phyloP scores from a whole-genome alignment of 2,113 vertebrate species.

The Irena cyanogastra region DNA sequence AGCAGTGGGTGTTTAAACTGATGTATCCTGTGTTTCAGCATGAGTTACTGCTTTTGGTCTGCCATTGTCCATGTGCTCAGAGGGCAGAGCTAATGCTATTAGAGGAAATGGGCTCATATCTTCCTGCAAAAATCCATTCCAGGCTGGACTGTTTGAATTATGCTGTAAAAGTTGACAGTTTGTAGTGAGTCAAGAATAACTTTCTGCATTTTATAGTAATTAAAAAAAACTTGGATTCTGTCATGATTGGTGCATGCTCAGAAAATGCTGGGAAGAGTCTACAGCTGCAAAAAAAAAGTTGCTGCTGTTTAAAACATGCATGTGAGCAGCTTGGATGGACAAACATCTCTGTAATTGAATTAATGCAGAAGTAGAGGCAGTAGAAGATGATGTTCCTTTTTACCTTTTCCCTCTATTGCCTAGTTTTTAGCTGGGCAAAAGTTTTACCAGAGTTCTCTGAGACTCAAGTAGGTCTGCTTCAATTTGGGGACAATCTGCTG shows the following conservation, averaged over 20 bases:
- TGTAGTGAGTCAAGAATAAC: neutral
- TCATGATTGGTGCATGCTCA: neutral
- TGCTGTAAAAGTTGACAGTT: neutral
- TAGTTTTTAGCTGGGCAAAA: neutral
- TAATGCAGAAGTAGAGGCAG: neutral
- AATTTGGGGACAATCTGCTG: neutral
- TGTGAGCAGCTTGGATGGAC: neutral
- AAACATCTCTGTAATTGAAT: neutral
- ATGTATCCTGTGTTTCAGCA: neutral
- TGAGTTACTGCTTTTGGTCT: neutral
- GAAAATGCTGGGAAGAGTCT: neutral
- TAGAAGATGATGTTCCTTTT: neutral
- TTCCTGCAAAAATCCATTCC: neutral
- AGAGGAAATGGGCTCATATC: neutral
- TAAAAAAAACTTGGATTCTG: neutral
- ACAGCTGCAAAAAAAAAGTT: neutral
- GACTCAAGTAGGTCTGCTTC: neutral
- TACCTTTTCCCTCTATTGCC: rapidly evolving
- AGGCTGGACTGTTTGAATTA: neutral
- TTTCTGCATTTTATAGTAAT: neutral
- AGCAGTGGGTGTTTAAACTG: neutral
- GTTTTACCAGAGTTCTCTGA: neutral
- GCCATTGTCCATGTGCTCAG: neutral
- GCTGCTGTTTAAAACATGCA: neutral
- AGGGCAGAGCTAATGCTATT: neutral